phyloP scores from a whole-genome alignment of 2,888 invertebrate genomes.

The Cantharis flavilabris region DNA sequence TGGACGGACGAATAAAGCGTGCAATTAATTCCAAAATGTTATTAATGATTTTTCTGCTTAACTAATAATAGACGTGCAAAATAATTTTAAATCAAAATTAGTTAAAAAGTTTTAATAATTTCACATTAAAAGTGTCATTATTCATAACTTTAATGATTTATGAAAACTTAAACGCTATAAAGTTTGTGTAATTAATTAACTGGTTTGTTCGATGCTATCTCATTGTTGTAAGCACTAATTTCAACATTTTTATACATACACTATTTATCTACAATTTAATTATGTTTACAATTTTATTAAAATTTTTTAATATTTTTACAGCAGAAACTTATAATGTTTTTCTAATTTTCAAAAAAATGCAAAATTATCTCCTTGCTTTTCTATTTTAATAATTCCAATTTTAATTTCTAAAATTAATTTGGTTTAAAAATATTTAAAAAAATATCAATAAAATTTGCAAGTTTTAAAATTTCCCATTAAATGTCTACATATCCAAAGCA shows the following conservation, averaged over 20 bases:
- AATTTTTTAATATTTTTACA: not conserved
- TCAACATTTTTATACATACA: not conserved
- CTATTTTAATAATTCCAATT: not conserved
- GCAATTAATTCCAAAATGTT: not conserved
- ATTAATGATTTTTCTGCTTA: not conserved
- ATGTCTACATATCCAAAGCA: not conserved
- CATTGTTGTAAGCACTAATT: not conserved
- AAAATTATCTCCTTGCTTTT: not conserved
- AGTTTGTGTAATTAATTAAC: constrained; percentile 1
- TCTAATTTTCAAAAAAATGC: too few species aligned
- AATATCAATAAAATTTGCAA: not conserved
- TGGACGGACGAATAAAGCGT: not conserved
- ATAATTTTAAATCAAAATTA: not conserved
- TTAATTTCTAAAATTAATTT: too few species aligned
- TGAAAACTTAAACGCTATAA: not conserved
- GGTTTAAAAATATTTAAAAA: not conserved
- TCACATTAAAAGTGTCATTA: not conserved
- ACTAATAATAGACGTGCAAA: not conserved
- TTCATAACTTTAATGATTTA: not conserved
- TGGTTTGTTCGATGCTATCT: not conserved
- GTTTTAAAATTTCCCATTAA: not conserved
- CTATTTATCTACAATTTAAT: not conserved
- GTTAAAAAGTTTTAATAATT: not conserved
- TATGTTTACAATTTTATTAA: not conserved
- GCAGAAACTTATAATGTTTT: too few species aligned